Base-by-base conservation (phyloP, 2,888 invertebrate genomes). In the Lymantria dispar region DNA sequence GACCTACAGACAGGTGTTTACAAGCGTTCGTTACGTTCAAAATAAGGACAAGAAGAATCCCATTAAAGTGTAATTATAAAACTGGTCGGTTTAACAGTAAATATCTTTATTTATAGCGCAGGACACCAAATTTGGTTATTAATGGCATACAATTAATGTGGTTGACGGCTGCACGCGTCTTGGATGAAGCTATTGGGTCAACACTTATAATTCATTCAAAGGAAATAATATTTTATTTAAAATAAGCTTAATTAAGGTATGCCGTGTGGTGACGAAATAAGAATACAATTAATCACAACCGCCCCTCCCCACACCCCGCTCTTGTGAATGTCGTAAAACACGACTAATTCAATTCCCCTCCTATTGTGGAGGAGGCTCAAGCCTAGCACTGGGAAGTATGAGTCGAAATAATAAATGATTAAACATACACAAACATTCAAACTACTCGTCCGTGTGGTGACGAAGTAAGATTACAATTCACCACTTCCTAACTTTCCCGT, bases 71-170 rank as follows among this genome's bases (percentile, higher is more conserved):
- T 64, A 60, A 58, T 58, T 54, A 68, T 60, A 60, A 60, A 68
- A 68, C 62, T 48, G 50, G 58, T 42, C 44, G 47, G 37, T 48
- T 49, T 68, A 68, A 64, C 65, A 48, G 68, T 64, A 68, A 58
- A 61, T 31, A 61, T 36, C 0, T 11, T 39, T 68, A 64, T 61
- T 65, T 48, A 61, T 58, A 61, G 65, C 40, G 43, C 37, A n/a
- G 15, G 37, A 30, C 36, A 14, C 52, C 43, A 54, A 67, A 63
- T 15, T 40, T 39, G 47, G 50, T 42, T 54, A 61, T 61, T 61
- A 64, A 64, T 50, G 54, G 45, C 45, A 39, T 1, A 45, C 45
- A 67, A 64, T 67, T 67, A 63, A 53, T 3, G 52, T 48, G 11
- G 2, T 22, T 11, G 7, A 2, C 11, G 36, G 11, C 36, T 15